A percentile compares a stretch with the other conserved stretches of the same genome.
These are phyloP conservation scores for Polyommatus iphigenia DNA, from an alignment of 2,888 invertebrate genomes.

Conservation along the genomic window DNA sequence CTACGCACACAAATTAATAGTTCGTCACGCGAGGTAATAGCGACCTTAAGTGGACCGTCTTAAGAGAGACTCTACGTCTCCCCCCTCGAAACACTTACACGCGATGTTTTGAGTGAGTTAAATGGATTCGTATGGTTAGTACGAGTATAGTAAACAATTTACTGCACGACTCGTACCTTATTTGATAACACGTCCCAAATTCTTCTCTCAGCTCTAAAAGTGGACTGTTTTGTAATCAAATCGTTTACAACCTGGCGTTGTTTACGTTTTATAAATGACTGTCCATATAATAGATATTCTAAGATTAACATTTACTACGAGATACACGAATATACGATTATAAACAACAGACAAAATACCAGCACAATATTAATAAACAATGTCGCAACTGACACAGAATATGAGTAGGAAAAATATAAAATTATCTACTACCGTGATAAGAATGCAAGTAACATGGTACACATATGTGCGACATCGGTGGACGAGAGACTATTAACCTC, in stretches of 20 bases:
- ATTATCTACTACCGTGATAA: conserved; percentile 25
- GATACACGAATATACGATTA: background rate
- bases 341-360: background rate
- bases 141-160: conserved; percentile 69
- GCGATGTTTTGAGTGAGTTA: conserved; percentile 61
- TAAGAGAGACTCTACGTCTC: conserved; percentile 48
- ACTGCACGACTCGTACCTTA: conserved; percentile 63
- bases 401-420: conserved; percentile 4
- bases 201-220: conserved; percentile 45
- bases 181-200: conserved; percentile 58
- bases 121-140: conserved; percentile 61
- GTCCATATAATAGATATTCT: background rate
- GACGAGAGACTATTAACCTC: conserved; percentile 76
- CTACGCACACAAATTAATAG: conserved; percentile 57
- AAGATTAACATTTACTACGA: background rate
- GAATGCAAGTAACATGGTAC: conserved; percentile 59
- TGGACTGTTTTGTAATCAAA: conserved; percentile 15
- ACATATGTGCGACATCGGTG: conserved; percentile 76
- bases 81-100: conserved; percentile 51
- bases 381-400: background rate
- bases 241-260: conserved; percentile 16
- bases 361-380: background rate
- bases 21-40: conserved; percentile 46
- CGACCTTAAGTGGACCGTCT: conserved; percentile 49
- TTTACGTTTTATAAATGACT: conserved; percentile 13